Base-by-base conservation (phyloP, 1,140 invertebrate genomes). In the Drosophila pallidifrons region DNA sequence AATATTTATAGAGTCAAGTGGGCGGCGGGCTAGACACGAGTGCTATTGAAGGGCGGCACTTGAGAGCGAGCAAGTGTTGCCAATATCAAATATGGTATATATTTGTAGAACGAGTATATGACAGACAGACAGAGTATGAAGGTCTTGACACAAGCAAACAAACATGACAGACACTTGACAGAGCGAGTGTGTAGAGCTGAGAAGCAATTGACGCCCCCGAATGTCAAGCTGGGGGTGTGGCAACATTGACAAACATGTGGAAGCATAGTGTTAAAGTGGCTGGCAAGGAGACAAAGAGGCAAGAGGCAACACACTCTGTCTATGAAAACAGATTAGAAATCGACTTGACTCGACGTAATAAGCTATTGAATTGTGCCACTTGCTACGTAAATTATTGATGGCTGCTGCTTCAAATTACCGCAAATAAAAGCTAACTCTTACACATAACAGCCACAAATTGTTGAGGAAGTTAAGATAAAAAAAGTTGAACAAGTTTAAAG, bases 101-200 rank as follows among this genome's bases (percentile, higher is more conserved):
- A 59, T 8, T 55, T 32, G 41, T 45, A 61, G 35, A 43, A 41
- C 38, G 15, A 46, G 25, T 47, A 51, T 81, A 82, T 72, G 79
- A 77, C 69, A 83, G 49, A 66, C 67, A 67, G 20, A 25, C 20
- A 25, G 20, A 25, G 20, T 69, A 75, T 77, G 80, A 78, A 75
- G 70, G 52, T 73, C 83, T 87, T 83, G 80, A 81, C 66, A 82
- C 59, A 64, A 65, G 70, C 83, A 83, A 87, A 87, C 77, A 87
- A 88, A 83, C 67, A 87, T 88, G 80, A 83, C 83, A 88, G 69
- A 46, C 83, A 71, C 67, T 75, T 52, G 72, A 32, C 66, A 69
- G 25, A 8, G 49, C 32, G 32, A 32, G 32, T 7, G 32, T 7
- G 3, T 38, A 10, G 35, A 38, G 35, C 10, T 8, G 35, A 38